A percentile compares a stretch with the other conserved stretches of the same genome.
phyloP scores from a whole-genome alignment of 2,797 vertebrate species.

The Oryzias sinensis region DNA sequence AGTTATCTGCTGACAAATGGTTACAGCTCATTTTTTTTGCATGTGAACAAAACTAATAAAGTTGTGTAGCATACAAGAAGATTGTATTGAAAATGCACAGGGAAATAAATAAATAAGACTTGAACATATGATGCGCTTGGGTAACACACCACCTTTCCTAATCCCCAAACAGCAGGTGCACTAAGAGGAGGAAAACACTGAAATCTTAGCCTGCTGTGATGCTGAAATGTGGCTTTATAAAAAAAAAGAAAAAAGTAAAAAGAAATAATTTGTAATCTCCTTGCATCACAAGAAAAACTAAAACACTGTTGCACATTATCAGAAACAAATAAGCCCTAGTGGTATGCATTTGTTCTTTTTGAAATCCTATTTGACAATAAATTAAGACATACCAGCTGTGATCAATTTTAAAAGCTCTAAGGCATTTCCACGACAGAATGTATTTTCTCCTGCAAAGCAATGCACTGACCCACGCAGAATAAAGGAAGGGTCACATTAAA shows the following conservation, averaged over 20 bases:
- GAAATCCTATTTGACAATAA: conserved; percentile 29
- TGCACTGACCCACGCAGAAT: conserved; percentile 11
- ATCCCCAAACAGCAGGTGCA: background rate
- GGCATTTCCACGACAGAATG: conserved; percentile 25
- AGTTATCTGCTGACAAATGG: too few relatives aligned
- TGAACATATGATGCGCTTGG: background rate
- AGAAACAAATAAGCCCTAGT: conserved; percentile 7
- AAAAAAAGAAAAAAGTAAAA: too few relatives aligned
- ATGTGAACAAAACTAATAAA: too few relatives aligned
- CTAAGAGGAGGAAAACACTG: background rate
- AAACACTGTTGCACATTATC: conserved; percentile 15
- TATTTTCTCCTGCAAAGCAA: conserved; percentile 25
- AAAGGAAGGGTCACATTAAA: conserved; percentile 21
- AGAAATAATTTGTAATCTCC: background rate
- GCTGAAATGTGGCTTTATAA: conserved; percentile 4
- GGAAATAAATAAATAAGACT: too few relatives aligned
- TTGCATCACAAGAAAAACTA: conserved; percentile 3
- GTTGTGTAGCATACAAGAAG: too few relatives aligned
- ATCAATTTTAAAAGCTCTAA: conserved; percentile 33
- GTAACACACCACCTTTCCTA: background rate
- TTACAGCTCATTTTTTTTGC: too few relatives aligned
- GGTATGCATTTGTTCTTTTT: conserved; percentile 6
- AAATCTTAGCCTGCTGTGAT: conserved; percentile 1
- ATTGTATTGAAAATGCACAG: too few relatives aligned
- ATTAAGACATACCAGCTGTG: too few relatives aligned